Evolutionary conservation across 2,888 invertebrate genomes (phyloP).

Genomic region (Rhimphoctona megacephalus): DNA sequence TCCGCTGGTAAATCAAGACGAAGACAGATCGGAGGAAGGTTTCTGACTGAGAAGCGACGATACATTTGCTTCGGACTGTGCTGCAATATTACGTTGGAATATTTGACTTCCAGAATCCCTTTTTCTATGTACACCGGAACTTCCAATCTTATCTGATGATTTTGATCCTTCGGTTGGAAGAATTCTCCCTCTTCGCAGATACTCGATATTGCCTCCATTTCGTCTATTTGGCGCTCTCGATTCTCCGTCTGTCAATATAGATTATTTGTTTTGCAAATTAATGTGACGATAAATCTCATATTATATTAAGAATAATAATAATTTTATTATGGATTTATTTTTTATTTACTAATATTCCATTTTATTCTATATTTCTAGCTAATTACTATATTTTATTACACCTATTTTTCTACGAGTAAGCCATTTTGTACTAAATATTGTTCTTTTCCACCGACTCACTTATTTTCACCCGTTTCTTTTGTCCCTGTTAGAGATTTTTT

Average conservation of each 20-base stretch:
- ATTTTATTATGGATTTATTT: background rate
- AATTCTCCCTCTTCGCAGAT: slow-evolving; percentile 75
- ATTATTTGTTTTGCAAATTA: background rate
- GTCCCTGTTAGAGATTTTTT: too few species aligned
- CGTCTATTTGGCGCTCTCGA: slow-evolving; percentile 73
- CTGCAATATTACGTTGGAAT: slow-evolving; percentile 5
- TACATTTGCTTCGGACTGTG: background rate
- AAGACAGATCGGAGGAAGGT: slow-evolving; percentile 75
- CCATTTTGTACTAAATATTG: too few species aligned
- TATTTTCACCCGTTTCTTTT: too few species aligned
- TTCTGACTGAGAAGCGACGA: slow-evolving; percentile 65
- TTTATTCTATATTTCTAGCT: background rate
- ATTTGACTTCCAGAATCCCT: slow-evolving; percentile 28
- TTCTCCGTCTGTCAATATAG: slow-evolving; percentile 20
- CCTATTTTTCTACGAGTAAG: background rate
- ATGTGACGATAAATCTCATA: background rate
- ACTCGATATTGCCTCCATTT: slow-evolving; percentile 73
- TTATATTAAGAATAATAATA: background rate
- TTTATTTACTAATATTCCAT: background rate
- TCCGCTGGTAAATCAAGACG: slow-evolving; percentile 70
- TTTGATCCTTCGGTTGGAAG: slow-evolving; percentile 9
- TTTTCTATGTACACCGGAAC: slow-evolving; percentile 28
- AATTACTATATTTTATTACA: background rate
- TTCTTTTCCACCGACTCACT: too few species aligned
- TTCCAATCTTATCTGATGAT: slow-evolving; percentile 31